These are phyloP conservation scores for Cryptocephalus moraei DNA, from an alignment of 2,888 invertebrate genomes.

Conservation along the genomic window DNA sequence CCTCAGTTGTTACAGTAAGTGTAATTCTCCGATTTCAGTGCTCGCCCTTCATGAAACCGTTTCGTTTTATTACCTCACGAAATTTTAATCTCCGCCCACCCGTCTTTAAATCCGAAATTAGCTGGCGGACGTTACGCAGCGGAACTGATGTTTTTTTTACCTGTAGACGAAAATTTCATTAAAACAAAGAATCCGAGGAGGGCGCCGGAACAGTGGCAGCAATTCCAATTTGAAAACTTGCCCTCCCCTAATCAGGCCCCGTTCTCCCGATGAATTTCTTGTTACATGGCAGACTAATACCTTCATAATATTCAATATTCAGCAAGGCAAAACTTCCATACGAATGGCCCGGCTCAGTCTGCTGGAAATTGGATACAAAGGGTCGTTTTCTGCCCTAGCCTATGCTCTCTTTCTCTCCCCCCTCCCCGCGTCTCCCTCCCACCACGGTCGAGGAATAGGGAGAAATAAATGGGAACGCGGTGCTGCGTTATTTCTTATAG, in stretches of 20 bases:
- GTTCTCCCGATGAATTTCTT: conserved; percentile 1
- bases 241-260: conserved; percentile 12
- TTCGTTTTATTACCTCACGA: too few relatives aligned
- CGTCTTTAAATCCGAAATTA: too few relatives aligned
- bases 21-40: too few relatives aligned
- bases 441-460: conserved; percentile 7
- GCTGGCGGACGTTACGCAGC: too few relatives aligned
- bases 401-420: not conserved
- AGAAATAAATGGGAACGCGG: conserved; percentile 7
- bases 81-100: too few relatives aligned
- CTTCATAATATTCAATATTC: conserved; percentile 35
- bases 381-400: conserved; percentile 7
- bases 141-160: too few relatives aligned
- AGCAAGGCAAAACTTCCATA: conserved; percentile 27
- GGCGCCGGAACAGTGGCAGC: too few relatives aligned
- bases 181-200: too few relatives aligned
- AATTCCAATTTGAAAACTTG: not conserved
- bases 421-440: too few relatives aligned
- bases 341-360: conserved; percentile 26
- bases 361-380: conserved; percentile 25
- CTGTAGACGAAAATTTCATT: too few relatives aligned
- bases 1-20: too few relatives aligned
- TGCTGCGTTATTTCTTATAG: conserved; percentile 26
- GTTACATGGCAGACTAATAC: conserved; percentile 24
- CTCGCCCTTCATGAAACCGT: too few relatives aligned